phyloP scores from a whole-genome alignment of 2,888 invertebrate species.

The Electrophaes corylata region DNA sequence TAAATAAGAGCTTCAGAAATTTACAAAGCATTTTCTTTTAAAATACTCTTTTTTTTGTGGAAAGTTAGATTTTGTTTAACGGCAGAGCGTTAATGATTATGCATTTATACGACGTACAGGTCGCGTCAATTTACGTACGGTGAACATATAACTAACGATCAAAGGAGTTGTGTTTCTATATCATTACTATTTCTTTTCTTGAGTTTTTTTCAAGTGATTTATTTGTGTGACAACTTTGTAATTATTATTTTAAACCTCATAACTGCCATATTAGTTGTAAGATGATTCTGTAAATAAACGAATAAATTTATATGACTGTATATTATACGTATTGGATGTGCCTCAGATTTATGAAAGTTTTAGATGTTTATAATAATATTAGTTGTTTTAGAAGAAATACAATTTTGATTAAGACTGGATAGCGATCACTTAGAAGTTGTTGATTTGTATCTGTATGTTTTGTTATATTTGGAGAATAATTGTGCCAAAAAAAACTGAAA shows the following conservation, averaged over 20 bases:
- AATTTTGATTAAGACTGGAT: constrained; percentile 65
- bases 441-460: constrained; percentile 4
- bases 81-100: background rate
- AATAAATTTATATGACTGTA: constrained; percentile 54
- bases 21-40: background rate
- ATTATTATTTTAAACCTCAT: constrained; percentile 65
- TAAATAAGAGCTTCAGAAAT: background rate
- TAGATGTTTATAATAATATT: constrained; percentile 63
- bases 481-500: constrained; percentile 6
- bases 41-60: too few species aligned
- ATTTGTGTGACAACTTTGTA: constrained; percentile 29
- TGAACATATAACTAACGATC: background rate
- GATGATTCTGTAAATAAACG: constrained; percentile 67
- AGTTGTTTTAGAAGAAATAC: constrained; percentile 55
- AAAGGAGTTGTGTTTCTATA: background rate
- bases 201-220: background rate
- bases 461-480: background rate
- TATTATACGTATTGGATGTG: constrained; percentile 78
- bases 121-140: background rate
- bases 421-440: constrained; percentile 39
- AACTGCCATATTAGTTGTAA: constrained; percentile 79
- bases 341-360: constrained; percentile 77
- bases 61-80: too few species aligned
- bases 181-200: background rate
- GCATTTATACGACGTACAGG: background rate